Evolutionary conservation across 2,797 vertebrate species (phyloP).

Genomic region (Huso huso): DNA sequence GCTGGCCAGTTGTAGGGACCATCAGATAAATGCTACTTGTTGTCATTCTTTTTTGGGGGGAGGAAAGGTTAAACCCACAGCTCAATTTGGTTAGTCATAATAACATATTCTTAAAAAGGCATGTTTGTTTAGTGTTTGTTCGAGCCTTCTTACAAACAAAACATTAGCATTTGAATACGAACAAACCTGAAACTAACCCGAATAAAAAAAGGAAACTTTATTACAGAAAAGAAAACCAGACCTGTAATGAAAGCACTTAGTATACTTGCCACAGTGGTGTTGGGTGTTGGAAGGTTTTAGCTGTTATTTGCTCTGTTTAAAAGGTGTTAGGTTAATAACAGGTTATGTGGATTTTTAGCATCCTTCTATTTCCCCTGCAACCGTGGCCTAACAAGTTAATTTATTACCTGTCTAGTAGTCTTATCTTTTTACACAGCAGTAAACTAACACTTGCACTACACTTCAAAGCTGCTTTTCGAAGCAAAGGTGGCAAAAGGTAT

Average conservation of each 20-base stretch:
- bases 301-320: slow-evolving; percentile 62
- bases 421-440: slow-evolving; percentile 73
- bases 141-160: too few relatives aligned
- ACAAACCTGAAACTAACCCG: too few relatives aligned
- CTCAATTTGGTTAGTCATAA: too few relatives aligned
- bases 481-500: slow-evolving; percentile 72
- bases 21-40: too few relatives aligned
- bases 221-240: slow-evolving; percentile 10
- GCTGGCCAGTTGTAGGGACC: too few relatives aligned
- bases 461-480: slow-evolving; percentile 82
- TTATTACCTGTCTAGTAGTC: slow-evolving; percentile 77
- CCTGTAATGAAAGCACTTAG: slow-evolving; percentile 59
- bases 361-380: slow-evolving; percentile 72
- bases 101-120: too few relatives aligned
- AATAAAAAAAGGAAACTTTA: too few relatives aligned
- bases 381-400: slow-evolving; percentile 75
- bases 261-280: slow-evolving; percentile 47
- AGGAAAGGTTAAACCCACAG: too few relatives aligned
- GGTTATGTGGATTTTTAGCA: slow-evolving; percentile 71
- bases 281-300: slow-evolving; percentile 56
- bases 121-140: too few relatives aligned
- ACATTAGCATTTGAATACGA: too few relatives aligned
- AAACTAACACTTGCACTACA: slow-evolving; percentile 84
- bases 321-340: slow-evolving; percentile 70
- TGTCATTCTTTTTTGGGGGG: too few relatives aligned